Evolutionary conservation across 2,888 invertebrate genomes (phyloP), one percentile per base, ranked within the genome.

Genomic region (Drosophila sordidapex): DNA sequence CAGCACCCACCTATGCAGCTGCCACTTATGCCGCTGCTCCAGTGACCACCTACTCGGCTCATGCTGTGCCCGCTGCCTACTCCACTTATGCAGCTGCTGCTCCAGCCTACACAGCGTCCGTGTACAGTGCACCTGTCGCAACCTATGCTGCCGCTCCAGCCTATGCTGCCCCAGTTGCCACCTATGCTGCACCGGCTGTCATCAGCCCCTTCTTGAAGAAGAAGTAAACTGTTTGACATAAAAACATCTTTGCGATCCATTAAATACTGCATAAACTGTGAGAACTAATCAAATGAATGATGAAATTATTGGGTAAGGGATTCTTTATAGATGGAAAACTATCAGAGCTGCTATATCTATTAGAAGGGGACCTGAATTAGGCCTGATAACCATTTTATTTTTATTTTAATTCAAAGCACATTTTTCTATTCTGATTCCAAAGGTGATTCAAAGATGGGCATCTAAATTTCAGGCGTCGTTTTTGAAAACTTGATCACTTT

Each of bases 151-250:
- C 81, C 8, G 82, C 81, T 5, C 76, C 76, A 1, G 75, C 77
- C 27, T 83, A 81, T 43, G 52, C 83, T 6, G 73, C 83, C 13
- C 87, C 84, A 5, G 52, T 83, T 11, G 68, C 85, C 76, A 82
- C 89, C 54, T 86, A 88, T 40, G 76, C 86, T 54, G 83, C 84
- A 15, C 88, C 86, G 33, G 78, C 87, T 52, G 65, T 87, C 57
- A 18, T 88, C 76, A 86, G 82, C 73, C 77, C 87, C 56, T 76
- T 87, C 72, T 56, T 87, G 69, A 87, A 87, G 86, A 87, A 87
- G 88, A 87, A 87, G 87, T 87, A 89, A 84, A 38, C 46, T 61
- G 25, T 18, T 21, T 15, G 31, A 48, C 21, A 33, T 4, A 6
- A 5, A 4, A 31, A 36, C 11, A 33, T 33, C 11, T 33, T 33